These are phyloP conservation scores for Andrena chrysosceles DNA, from an alignment of 2,888 invertebrate species.

Conservation along the genomic window DNA sequence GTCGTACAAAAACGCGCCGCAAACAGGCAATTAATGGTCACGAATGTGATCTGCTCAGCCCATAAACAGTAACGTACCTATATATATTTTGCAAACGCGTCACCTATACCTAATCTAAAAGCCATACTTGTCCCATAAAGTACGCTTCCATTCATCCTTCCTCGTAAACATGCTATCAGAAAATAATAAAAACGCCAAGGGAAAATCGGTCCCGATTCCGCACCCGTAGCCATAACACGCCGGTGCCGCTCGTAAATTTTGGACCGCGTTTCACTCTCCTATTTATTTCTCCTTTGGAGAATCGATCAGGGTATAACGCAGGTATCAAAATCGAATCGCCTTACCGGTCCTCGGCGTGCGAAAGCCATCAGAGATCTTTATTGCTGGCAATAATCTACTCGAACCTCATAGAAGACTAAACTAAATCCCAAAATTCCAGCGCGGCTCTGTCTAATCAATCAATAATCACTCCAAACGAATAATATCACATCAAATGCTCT, in stretches of 20 bases:
- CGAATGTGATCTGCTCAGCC: conserved; percentile 42
- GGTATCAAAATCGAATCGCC: conserved; percentile 59
- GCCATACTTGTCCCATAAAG: conserved; percentile 82
- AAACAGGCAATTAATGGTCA: conserved; percentile 31
- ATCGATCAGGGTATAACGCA: conserved; percentile 62
- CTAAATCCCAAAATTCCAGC: not conserved
- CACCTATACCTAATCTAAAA: conserved; percentile 78
- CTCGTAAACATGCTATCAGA: conserved; percentile 77
- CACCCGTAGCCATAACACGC: conserved; percentile 61
- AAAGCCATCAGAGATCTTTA: conserved; percentile 20
- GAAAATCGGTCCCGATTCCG: conserved; percentile 70
- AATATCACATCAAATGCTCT: too few species aligned
- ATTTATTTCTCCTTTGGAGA: conserved; percentile 71
- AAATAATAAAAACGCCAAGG: conserved; percentile 80
- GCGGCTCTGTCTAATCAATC: not conserved
- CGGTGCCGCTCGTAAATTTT: conserved; percentile 77
- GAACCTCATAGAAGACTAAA: not conserved
- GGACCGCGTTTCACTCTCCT: conserved; percentile 65
- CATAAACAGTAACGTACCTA: conserved; percentile 35
- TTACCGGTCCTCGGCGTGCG: conserved; percentile 14
- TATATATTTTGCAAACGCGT: conserved; percentile 62
- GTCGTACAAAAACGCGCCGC: conserved; percentile 11
- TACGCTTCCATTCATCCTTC: conserved; percentile 77
- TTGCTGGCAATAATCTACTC: not conserved
- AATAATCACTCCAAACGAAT: not conserved